Evolutionary conservation across 2,888 invertebrate species (phyloP), one percentile per base, ranked within the genome.

Genomic region (Rhagophthalmus giganteus): DNA sequence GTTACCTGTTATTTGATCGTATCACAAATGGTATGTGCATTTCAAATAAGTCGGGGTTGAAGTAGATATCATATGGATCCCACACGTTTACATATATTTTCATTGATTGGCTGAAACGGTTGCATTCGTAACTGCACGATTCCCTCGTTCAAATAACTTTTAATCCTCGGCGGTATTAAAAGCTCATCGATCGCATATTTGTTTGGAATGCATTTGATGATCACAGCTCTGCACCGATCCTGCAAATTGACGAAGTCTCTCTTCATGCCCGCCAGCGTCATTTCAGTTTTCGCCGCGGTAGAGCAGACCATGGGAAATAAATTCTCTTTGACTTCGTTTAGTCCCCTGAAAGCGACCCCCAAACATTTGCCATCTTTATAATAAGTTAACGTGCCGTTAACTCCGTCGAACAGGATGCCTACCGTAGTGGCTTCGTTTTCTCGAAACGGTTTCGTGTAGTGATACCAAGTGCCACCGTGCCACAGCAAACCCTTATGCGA

Each of bases 241-340:
- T 87, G 86, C 3, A 88, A 76, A 67, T 79, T 84, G 1, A 81
- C 79, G 66, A 84, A 86, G 63, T 83, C 84, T 27, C 85, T 71
- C 54, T 80, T 78, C 59, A 81, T 79, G 15, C 75, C 72, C 16
- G 78, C 79, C 10, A 88, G 69, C 0, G 81, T 79, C 84, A 88
- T 86, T 72, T 86, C 84, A 1, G 87, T 87, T 73, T 86, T 86
- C 10, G 86, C 86, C 0, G 87, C 87, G 0, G 87, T 87, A 1
- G 87, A 87, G 62, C 84, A 83, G 6, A 87, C 79, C 46, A 86
- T 81, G 0, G 88, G 87, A 68, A 79, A 87, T 1, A 88, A 74
- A 1, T 82, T 81, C 57, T 84, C 81, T 45, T 79, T 78, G 1
- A 83, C 73, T 66, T 82, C 78, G 58, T 83, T 77, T 44, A 87